These are phyloP conservation scores for Cetoscarus ocellatus DNA, from an alignment of 2,797 vertebrate genomes.

Conservation along the genomic window DNA sequence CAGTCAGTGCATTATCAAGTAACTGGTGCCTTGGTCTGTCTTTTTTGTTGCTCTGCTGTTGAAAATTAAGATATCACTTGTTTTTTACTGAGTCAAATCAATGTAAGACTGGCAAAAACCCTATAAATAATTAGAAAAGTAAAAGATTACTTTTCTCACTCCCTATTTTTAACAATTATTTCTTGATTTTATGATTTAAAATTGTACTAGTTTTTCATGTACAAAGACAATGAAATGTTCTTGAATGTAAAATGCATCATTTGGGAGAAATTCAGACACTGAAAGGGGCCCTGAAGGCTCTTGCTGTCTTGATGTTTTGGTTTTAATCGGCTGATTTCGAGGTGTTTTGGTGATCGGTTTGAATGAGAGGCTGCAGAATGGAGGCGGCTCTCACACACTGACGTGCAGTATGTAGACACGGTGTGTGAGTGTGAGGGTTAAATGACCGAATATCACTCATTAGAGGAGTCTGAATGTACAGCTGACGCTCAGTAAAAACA, in stretches of 20 bases:
- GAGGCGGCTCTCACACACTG: slow-evolving; percentile 1
- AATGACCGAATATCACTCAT: neutral
- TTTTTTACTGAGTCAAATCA: no score
- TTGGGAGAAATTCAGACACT: neutral
- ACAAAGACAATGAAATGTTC: neutral
- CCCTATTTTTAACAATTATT: neutral
- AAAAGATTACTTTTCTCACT: neutral
- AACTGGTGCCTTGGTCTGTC: no score
- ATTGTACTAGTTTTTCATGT: neutral
- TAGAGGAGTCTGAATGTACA: slow-evolving; percentile 1
- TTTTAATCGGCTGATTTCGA: neutral
- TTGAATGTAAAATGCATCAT: neutral
- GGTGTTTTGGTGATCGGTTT: neutral
- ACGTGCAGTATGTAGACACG: neutral
- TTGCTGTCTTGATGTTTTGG: neutral
- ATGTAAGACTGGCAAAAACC: no score
- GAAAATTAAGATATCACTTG: no score
- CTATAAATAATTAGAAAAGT: no score
- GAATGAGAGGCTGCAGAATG: neutral
- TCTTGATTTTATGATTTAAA: neutral
- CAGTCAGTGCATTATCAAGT: no score
- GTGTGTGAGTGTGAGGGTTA: neutral
- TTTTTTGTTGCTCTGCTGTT: no score
- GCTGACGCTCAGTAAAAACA: slow-evolving; percentile 1
- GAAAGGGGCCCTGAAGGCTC: neutral